Conservation (phyloP, 2,113 vertebrate genomes). For the Myocastor coypus region DNA sequence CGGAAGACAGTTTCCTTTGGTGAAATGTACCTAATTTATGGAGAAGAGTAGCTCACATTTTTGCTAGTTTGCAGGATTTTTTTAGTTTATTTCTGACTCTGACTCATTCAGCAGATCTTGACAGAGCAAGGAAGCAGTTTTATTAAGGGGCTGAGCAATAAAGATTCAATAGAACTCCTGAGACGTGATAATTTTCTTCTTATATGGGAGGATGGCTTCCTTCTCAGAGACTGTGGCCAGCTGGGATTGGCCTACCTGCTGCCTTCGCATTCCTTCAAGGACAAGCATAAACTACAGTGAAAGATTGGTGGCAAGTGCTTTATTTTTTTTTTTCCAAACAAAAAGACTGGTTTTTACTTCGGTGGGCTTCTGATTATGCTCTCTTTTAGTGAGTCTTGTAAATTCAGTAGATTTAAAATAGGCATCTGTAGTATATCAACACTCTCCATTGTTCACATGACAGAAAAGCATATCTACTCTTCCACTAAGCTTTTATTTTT, state of each 20-base stretch:
- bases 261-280: not conserved
- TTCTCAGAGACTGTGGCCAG: constrained; percentile 15
- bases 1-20: constrained; percentile 5
- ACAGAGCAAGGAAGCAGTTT: constrained; percentile 66
- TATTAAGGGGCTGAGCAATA: constrained; percentile 64
- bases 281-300: constrained; percentile 36
- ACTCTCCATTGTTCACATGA: not conserved
- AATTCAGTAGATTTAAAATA: constrained; percentile 42
- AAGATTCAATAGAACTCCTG: constrained; percentile 64
- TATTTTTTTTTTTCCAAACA: not conserved
- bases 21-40: constrained; percentile 35
- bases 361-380: not conserved
- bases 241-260: constrained; percentile 36
- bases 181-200: constrained; percentile 32
- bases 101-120: constrained; percentile 70
- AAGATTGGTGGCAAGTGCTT: not conserved
- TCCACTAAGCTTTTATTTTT: not conserved
- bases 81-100: constrained; percentile 58
- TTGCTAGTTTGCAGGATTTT: constrained; percentile 46
- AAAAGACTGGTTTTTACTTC: not conserved
- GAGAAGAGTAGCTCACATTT: constrained; percentile 56
- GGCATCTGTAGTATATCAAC: not conserved
- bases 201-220: constrained; percentile 3
- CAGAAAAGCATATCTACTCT: not conserved
- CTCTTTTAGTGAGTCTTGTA: not conserved